Base-by-base conservation (phyloP, 2,797 vertebrate species). In the Lagorchestes hirsutus region DNA sequence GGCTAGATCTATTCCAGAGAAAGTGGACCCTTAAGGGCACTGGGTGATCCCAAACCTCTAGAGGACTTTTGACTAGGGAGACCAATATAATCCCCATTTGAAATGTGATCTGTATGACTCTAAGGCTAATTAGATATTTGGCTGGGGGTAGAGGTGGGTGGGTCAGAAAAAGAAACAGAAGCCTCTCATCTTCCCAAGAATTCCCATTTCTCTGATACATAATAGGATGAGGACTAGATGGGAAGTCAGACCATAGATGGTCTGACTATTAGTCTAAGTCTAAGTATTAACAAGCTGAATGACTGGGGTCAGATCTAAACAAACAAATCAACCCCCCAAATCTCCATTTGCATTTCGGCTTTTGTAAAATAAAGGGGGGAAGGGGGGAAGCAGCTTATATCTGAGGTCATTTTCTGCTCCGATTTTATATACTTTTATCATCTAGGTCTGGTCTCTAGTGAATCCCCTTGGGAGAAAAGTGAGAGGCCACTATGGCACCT, bases 141-240 rank as follows among this genome's bases (percentile, higher is more conserved):
- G 62, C 22, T 8, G 1, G 34, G 34, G 14, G 14, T 18, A 22
- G 90, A 87, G 55, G 50, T 93, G 34, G 59, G 57, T 58, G 27
- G 27, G 28, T 54, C 13, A 29, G 74, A 14, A 82, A 55, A 93
- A 22, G 59, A 96, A 50, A 54, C 13, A 29, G 55, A 27, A 82
- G 5, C 10, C 90, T 90, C 50, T 2, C 54, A 52, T 58, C 50
- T 5, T 13, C 67, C 54, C 1, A 91, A 67, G 82, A 55, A 22
- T 58, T 3, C 82, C 56, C 40, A n/a, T 91, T 28, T 91, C 40
- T 96, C 94, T 92, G 22, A 93, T 87, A 62, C n/a, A 1, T 82
- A 40, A 82, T 87, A 27, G 40, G 8, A 46, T 46, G 74, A 82
- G 22, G 74, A 82, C 22, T 82, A 27, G 18, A 82, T 11, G 74